phyloP scores from a whole-genome alignment of 2,888 invertebrate species.

The Drosophila atroscutellata region DNA sequence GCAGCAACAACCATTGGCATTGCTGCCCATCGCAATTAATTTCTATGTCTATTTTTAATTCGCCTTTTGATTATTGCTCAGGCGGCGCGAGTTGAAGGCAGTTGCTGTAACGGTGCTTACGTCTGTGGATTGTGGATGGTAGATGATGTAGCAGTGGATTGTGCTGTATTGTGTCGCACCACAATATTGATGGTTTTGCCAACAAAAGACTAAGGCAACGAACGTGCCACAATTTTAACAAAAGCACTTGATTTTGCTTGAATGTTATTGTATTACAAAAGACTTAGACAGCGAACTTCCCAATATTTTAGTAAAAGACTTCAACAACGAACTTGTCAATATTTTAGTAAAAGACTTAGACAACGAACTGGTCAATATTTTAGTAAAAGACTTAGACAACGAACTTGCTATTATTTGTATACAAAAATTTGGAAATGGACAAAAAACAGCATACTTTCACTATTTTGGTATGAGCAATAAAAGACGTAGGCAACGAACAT shows the following conservation, averaged over 20 bases:
- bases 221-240: constrained; percentile 26
- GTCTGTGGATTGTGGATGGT: constrained; percentile 7
- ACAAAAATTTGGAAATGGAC: neutral
- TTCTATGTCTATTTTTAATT: constrained; percentile 72
- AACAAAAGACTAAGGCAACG: constrained; percentile 58
- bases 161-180: constrained; percentile 2
- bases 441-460: neutral
- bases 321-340: constrained; percentile 8
- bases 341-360: constrained; percentile 12
- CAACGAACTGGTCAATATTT: constrained; percentile 8
- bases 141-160: constrained; percentile 11
- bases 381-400: constrained; percentile 17
- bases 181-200: constrained; percentile 44
- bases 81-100: constrained; percentile 13
- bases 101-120: constrained; percentile 39
- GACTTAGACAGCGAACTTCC: neutral
- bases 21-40: constrained; percentile 67
- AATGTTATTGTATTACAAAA: neutral
- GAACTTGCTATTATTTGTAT: constrained; percentile 3
- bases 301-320: constrained; percentile 5
- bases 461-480: constrained; percentile 16
- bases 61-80: constrained; percentile 60
- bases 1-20: constrained; percentile 12
- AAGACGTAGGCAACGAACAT: constrained; percentile 44
- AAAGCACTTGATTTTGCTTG: constrained; percentile 1